A percentile compares a stretch with the other conserved stretches of the same genome.
These are phyloP conservation scores for Cremastobaeus sp. DNA, from an alignment of 2,888 invertebrate species.

Conservation along the genomic window DNA sequence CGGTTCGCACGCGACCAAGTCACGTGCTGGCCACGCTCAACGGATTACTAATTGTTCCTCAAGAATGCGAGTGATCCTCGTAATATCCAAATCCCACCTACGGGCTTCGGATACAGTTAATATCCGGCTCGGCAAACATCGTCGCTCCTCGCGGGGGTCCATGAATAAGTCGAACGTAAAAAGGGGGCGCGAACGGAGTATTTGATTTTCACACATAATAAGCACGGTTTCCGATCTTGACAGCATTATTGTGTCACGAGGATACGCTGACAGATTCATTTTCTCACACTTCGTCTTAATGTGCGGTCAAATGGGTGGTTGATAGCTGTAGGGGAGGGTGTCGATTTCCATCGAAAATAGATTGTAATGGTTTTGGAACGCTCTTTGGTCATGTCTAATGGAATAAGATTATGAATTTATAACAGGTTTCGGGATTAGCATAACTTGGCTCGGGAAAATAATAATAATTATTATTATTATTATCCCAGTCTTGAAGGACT, in stretches of 20 bases:
- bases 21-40: constrained; percentile 73
- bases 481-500: too few species aligned
- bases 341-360: constrained; percentile 15
- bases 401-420: too few species aligned
- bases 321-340: neutral
- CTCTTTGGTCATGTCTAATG: too few species aligned
- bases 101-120: constrained; percentile 74
- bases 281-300: constrained; percentile 48
- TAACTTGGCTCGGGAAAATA: too few species aligned
- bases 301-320: constrained; percentile 37
- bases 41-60: constrained; percentile 77
- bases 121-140: constrained; percentile 74
- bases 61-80: constrained; percentile 73
- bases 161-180: constrained; percentile 64
- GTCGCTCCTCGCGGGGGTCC: constrained; percentile 66
- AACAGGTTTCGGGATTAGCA: too few species aligned
- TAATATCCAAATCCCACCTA: constrained; percentile 72
- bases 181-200: constrained; percentile 63
- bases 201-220: constrained; percentile 75
- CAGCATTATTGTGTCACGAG: constrained; percentile 29
- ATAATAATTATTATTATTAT: too few species aligned
- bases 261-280: constrained; percentile 13
- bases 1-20: constrained; percentile 64
- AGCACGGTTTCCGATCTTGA: constrained; percentile 49
- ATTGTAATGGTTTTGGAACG: constrained; percentile 18